phyloP scores from a whole-genome alignment of 1,140 invertebrate genomes.

The Tachypleus tridentatus region DNA sequence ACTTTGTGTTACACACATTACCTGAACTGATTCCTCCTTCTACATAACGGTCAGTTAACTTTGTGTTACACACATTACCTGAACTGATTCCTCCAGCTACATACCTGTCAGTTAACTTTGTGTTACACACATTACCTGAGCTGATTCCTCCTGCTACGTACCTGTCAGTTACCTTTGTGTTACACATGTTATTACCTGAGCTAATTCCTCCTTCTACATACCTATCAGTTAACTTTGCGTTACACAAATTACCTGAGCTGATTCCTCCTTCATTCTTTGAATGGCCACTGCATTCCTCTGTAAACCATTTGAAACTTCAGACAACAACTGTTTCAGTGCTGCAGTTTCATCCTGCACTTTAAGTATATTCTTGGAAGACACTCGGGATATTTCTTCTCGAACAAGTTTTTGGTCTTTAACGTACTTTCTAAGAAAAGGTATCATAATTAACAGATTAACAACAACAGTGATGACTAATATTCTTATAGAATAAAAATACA shows the following conservation, averaged over 20 bases:
- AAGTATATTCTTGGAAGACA: constrained; percentile 51
- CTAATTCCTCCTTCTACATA: neutral
- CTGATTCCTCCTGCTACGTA: no score
- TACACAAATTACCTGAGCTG: constrained; percentile 41
- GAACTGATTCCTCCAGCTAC: no score
- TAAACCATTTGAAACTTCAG: constrained; percentile 39
- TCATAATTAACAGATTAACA: constrained; percentile 28
- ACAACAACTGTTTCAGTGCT: constrained; percentile 50
- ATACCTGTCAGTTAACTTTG: no score
- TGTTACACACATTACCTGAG: no score
- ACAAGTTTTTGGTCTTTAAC: constrained; percentile 69
- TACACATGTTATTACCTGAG: no score
- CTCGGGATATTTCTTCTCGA: constrained; percentile 64
- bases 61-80: no score
- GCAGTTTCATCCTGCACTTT: constrained; percentile 49
- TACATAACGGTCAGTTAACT: no score
- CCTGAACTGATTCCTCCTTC: no score
- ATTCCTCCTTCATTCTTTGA: constrained; percentile 58
- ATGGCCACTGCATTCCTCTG: constrained; percentile 46
- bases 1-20: no score
- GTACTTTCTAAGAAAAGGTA: constrained; percentile 52
- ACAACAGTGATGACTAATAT: neutral
- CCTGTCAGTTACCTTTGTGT: no score
- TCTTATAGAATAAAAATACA: neutral
- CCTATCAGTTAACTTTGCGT: neutral